Conservation (phyloP, 2,113 vertebrate species). For the Callorhinus ursinus region DNA sequence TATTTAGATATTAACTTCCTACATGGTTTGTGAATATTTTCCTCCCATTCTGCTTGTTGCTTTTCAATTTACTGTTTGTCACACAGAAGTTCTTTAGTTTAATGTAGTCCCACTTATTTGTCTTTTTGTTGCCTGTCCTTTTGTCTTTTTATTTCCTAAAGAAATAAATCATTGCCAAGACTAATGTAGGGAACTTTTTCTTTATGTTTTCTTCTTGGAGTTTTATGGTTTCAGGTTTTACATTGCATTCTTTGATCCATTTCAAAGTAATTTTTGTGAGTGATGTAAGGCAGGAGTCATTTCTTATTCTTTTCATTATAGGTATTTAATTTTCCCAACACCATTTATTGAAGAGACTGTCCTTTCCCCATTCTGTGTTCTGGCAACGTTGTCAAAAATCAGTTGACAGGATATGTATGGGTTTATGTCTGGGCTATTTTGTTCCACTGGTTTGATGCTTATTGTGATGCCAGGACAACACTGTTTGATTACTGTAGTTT, state of each 20-base stretch:
- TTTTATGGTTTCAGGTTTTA: not conserved
- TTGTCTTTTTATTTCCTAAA: not conserved
- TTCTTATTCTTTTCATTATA: not conserved
- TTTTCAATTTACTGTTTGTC: not conserved
- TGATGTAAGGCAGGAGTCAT: not conserved
- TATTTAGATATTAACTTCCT: not conserved
- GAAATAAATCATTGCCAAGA: not conserved
- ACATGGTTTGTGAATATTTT: not conserved
- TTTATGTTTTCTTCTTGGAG: not conserved
- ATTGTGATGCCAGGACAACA: not conserved
- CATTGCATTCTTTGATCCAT: not conserved
- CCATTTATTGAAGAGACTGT: not conserved
- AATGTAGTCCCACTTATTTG: not conserved
- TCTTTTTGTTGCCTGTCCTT: not conserved
- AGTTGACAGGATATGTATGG: not conserved
- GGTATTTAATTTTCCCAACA: not conserved
- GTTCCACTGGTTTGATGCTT: not conserved
- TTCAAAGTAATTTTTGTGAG: constrained; percentile 19
- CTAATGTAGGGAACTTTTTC: not conserved
- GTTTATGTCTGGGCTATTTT: not conserved
- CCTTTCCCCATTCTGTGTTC: not conserved
- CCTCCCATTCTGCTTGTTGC: not conserved
- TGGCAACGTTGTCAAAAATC: not conserved
- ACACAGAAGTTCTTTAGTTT: not conserved
- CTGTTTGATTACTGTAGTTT: not conserved